phyloP scores from a whole-genome alignment of 1,140 invertebrate species.

The Papilio helenus region DNA sequence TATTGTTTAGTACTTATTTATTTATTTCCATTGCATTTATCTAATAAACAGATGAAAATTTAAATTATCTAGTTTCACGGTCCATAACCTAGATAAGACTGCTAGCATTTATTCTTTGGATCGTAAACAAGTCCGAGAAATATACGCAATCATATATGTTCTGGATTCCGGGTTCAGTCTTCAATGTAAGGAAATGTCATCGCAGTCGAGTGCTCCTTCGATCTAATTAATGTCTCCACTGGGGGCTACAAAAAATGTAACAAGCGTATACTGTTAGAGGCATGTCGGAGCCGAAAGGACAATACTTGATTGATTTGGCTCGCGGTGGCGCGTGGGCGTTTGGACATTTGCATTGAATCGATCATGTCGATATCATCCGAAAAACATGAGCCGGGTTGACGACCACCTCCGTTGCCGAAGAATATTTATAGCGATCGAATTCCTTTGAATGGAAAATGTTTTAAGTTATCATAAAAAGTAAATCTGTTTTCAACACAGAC shows the following conservation, averaged over 20 bases:
- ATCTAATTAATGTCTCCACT: conserved; percentile 73
- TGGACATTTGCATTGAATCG: conserved; percentile 79
- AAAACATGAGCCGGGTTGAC: conserved; percentile 59
- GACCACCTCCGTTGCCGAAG: conserved; percentile 48
- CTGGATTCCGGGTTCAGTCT: conserved; percentile 73
- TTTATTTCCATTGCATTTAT: not conserved
- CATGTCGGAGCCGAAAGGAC: conserved; percentile 50
- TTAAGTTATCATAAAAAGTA: conserved; percentile 10
- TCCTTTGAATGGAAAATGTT: conserved; percentile 36
- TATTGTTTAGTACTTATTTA: too few species aligned
- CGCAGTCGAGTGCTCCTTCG: conserved; percentile 52
- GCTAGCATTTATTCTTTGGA: conserved; percentile 40
- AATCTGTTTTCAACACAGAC: conserved; percentile 16
- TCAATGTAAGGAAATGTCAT: conserved; percentile 71
- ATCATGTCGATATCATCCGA: conserved; percentile 62
- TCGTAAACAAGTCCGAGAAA: conserved; percentile 42
- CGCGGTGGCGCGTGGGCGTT: conserved; percentile 59
- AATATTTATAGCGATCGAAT: conserved; percentile 26
- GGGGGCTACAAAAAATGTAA: conserved; percentile 64
- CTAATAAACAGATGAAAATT: not conserved
- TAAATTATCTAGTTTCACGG: conserved; percentile 10
- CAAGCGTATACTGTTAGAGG: conserved; percentile 49
- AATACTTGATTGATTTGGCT: conserved; percentile 74
- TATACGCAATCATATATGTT: conserved; percentile 52
- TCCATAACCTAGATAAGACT: conserved; percentile 41